Conservation (phyloP, 37 sponge, comb jelly and placozoan species). For the Haliclona indistincta region DNA sequence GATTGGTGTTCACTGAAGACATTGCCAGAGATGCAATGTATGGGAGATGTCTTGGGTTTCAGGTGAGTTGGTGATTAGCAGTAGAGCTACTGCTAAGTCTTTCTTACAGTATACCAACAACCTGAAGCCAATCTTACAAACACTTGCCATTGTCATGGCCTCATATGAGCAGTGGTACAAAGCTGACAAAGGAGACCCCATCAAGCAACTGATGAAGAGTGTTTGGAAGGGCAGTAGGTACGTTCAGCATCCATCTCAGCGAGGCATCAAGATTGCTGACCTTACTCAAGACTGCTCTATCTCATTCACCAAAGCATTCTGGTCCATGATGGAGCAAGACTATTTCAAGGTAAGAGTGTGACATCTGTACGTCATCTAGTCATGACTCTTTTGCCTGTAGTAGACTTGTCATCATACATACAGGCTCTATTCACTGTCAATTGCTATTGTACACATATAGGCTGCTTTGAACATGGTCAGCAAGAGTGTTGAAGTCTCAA, state of each 20-base stretch:
- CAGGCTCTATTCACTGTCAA: no score
- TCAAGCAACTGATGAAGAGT: slow-evolving; percentile 48
- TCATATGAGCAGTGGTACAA: slow-evolving; percentile 76
- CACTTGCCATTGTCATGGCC: slow-evolving; percentile 75
- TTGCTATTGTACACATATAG: no score
- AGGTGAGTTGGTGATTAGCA: slow-evolving; percentile 32
- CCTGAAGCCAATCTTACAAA: slow-evolving; percentile 56
- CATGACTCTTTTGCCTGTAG: no score
- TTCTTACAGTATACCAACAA: slow-evolving; percentile 59
- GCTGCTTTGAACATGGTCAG: slow-evolving; percentile 32
- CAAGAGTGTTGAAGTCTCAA: slow-evolving; percentile 26
- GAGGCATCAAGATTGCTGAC: slow-evolving; percentile 75
- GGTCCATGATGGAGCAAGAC: slow-evolving; percentile 68
- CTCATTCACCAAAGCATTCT: slow-evolving; percentile 83
- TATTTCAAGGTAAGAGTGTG: slow-evolving; percentile 49
- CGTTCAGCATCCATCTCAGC: slow-evolving; percentile 41
- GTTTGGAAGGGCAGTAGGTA: slow-evolving; percentile 47
- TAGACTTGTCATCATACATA: no score
- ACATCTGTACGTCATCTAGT: not conserved
- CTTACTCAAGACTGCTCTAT: slow-evolving; percentile 62
- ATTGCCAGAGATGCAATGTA: slow-evolving; percentile 64
- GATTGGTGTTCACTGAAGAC: slow-evolving; percentile 31
- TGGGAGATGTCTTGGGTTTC: slow-evolving; percentile 75
- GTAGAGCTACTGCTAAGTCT: not conserved
- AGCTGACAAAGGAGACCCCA: slow-evolving; percentile 36